Base-by-base conservation (phyloP, 2,797 vertebrate genomes). In the Eremophila alpestris region DNA sequence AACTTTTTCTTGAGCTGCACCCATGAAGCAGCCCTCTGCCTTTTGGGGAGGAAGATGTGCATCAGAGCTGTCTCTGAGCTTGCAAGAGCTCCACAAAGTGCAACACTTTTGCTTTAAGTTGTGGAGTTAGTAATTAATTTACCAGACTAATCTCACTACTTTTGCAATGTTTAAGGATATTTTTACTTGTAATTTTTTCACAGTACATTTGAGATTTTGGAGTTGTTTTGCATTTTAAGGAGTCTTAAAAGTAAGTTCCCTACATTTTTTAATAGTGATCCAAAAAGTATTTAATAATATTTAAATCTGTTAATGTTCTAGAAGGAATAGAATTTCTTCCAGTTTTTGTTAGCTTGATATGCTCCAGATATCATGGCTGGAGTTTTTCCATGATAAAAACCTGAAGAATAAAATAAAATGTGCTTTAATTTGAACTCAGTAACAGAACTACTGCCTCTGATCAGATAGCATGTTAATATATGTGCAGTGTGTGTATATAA, bases 401-500 rank as follows among this genome's bases (percentile, higher is more conserved):
- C 55, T 93, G 95, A 93, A 70, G 55, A 93, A 75, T 64, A 27
- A 95, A 64, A 58, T 76, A 90, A 94, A 95, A 94, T 55, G 27
- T 60, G 38, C 81, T 91, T 89, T 84, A 74, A 67, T 92, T 95
- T 87, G 52, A 77, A 86, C 68, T 46, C 54, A 59, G 41, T 85
- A 94, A 56, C 46, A 43, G 52, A 83, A 23, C 23, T 76, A 32
- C 82, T 94, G 59, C 26, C 36, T 91, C 58, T 92, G 93, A 87
- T 91, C 81, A 85, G 91, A 81, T 74, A 80, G 81, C 80, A 91
- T 95, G 92, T 87, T 97, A 96, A 97, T 97, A 41, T 87, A 77
- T 86, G 86, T 91, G 91, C 74, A 74, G 77, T 4, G 5, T 7
- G 5, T 78, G 96, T 91, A 51, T 63, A 55, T 74, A 74, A 87